Percentiles rank a stretch among this genome's conserved stretches.
Conservation (phyloP, 2,888 invertebrate species). For the Noctua janthina region DNA sequence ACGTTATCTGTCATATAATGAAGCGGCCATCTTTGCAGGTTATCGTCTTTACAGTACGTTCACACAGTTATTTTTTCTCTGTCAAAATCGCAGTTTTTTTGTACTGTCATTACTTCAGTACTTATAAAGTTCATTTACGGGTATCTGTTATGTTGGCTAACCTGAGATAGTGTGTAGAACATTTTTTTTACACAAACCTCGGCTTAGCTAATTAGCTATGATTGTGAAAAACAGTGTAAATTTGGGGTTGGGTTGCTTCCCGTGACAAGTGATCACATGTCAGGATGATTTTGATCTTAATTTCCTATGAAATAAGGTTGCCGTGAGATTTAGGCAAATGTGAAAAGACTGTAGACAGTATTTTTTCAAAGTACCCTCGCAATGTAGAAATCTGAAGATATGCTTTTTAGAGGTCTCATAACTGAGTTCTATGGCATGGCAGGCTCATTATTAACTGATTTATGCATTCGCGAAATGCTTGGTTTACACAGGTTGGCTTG, state of each 20-base stretch:
- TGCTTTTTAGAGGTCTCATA: not conserved
- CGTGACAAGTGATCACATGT: not conserved
- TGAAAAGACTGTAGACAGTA: not conserved
- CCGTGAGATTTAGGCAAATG: not conserved
- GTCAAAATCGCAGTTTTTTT: not conserved
- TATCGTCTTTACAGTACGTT: not conserved
- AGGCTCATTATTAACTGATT: not conserved
- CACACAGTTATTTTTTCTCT: not conserved
- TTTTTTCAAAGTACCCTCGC: not conserved
- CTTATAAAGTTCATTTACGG: not conserved
- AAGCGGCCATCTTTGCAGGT: not conserved
- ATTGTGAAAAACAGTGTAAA: no score
- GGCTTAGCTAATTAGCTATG: not conserved
- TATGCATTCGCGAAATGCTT: conserved; percentile 1
- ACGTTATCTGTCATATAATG: not conserved
- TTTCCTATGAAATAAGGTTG: not conserved
- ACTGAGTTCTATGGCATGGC: not conserved
- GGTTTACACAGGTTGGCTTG: conserved; percentile 10
- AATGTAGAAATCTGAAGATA: not conserved
- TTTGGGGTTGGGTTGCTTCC: not conserved
- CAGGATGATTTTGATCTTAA: not conserved
- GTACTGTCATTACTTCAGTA: not conserved
- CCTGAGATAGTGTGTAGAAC: not conserved
- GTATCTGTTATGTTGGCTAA: not conserved
- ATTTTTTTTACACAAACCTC: not conserved